phyloP scores from a whole-genome alignment of 2,888 invertebrate species.

The Drosophila mimetica region DNA sequence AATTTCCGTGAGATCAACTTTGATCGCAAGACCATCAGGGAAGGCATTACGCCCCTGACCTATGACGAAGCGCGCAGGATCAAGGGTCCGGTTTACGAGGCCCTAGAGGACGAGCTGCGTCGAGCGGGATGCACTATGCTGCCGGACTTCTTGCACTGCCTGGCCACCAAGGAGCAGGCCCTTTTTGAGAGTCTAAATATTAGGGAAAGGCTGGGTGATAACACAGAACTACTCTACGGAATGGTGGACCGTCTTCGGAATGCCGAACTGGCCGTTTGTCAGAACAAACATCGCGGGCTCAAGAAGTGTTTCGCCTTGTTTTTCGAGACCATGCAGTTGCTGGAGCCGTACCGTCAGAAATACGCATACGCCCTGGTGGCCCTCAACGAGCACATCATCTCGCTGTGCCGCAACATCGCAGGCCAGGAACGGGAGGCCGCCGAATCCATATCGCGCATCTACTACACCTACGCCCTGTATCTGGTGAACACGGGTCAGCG shows the following conservation, averaged over 20 bases:
- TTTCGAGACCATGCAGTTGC: constrained; percentile 63
- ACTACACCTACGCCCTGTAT: constrained; percentile 62
- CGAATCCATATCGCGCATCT: constrained; percentile 74
- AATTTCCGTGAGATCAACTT: constrained; percentile 65
- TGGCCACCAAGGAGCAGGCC: constrained; percentile 69
- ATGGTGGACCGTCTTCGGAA: constrained; percentile 70
- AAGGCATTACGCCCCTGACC: constrained; percentile 48
- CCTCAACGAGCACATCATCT: constrained; percentile 69
- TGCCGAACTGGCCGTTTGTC: constrained; percentile 69
- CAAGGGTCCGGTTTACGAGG: constrained; percentile 66
- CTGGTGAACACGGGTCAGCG: constrained; percentile 47
- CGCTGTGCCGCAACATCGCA: constrained; percentile 55
- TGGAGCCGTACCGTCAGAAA: constrained; percentile 61
- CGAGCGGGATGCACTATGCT: constrained; percentile 70
- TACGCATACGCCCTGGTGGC: constrained; percentile 70
- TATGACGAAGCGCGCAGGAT: constrained; percentile 65
- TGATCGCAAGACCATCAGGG: constrained; percentile 53
- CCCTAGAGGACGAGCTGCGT: constrained; percentile 71
- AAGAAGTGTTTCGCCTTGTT: constrained; percentile 62
- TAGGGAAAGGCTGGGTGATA: constrained; percentile 59
- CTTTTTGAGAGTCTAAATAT: constrained; percentile 63
- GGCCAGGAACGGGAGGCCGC: constrained; percentile 55
- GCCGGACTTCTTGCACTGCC: constrained; percentile 68
- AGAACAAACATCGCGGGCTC: constrained; percentile 51
- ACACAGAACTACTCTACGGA: constrained; percentile 60